A percentile compares a stretch with the other conserved stretches of the same genome.
Evolutionary conservation across 2,113 vertebrate genomes (phyloP).

Genomic region (Kryptolebias marmoratus): DNA sequence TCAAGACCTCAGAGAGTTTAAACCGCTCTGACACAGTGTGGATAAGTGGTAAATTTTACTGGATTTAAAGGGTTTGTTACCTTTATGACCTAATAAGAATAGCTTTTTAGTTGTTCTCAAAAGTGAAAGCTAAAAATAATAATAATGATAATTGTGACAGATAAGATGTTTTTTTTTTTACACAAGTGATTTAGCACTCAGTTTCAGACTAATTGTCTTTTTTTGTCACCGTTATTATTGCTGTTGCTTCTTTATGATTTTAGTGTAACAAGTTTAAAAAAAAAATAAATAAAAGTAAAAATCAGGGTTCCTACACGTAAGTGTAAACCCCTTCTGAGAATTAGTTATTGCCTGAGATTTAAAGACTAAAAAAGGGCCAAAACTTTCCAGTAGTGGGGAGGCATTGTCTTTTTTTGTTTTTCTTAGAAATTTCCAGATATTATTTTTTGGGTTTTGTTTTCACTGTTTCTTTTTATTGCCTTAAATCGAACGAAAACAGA

Average conservation of each 20-base stretch:
- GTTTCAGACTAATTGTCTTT: slow-evolving; percentile 19
- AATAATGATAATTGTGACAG: neutral
- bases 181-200: slow-evolving; percentile 16
- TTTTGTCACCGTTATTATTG: slow-evolving; percentile 61
- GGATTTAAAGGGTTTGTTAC: slow-evolving; percentile 33
- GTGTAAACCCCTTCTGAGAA: slow-evolving; percentile 30
- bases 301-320: neutral
- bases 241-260: slow-evolving; percentile 41
- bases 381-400: slow-evolving; percentile 41
- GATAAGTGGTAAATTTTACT: slow-evolving; percentile 10
- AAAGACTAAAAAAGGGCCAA: slow-evolving; percentile 24
- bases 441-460: slow-evolving; percentile 62
- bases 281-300: slow-evolving; percentile 9
- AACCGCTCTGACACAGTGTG: neutral
- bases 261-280: neutral
- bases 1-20: neutral
- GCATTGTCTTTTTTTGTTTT: slow-evolving; percentile 26
- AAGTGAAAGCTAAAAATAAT: slow-evolving; percentile 25
- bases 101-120: slow-evolving; percentile 18
- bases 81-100: slow-evolving; percentile 26
- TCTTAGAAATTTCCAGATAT: slow-evolving; percentile 68
- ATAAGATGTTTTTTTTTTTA: slow-evolving; percentile 27
- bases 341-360: slow-evolving; percentile 64
- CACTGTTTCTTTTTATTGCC: slow-evolving; percentile 80
- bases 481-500: slow-evolving; percentile 78